These are phyloP conservation scores for Oppia nitens DNA, from an alignment of 1,140 invertebrate genomes.

Conservation along the genomic window DNA sequence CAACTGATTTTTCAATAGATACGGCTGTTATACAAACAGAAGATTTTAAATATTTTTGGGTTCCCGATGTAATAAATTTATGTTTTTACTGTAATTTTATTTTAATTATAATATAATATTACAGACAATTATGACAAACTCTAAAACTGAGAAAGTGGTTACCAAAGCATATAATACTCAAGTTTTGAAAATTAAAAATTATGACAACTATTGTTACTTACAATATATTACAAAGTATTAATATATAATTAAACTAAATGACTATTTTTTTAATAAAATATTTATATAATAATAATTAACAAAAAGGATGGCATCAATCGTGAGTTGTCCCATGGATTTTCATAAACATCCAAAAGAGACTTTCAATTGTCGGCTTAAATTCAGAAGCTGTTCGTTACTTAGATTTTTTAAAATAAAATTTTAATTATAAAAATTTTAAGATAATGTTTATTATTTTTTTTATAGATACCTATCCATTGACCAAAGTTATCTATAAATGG, in stretches of 20 bases:
- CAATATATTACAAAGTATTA: neutral
- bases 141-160: neutral
- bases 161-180: neutral
- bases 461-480: no score
- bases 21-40: neutral
- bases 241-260: neutral
- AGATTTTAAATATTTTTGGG: neutral
- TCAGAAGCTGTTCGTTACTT: neutral
- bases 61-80: neutral
- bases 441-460: no score
- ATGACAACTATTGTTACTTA: neutral
- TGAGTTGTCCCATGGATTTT: neutral
- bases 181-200: neutral
- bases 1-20: no score
- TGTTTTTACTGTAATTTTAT: neutral
- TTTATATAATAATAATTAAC: neutral
- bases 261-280: neutral
- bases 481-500: no score
- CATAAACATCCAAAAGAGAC: neutral
- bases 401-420: no score
- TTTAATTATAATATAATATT: no score
- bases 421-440: no score
- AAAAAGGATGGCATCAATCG: neutral
- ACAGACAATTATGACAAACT: neutral
- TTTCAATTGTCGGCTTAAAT: neutral